Evolutionary conservation across 2,888 invertebrate genomes (phyloP).

Genomic region (Mythimna albipuncta): DNA sequence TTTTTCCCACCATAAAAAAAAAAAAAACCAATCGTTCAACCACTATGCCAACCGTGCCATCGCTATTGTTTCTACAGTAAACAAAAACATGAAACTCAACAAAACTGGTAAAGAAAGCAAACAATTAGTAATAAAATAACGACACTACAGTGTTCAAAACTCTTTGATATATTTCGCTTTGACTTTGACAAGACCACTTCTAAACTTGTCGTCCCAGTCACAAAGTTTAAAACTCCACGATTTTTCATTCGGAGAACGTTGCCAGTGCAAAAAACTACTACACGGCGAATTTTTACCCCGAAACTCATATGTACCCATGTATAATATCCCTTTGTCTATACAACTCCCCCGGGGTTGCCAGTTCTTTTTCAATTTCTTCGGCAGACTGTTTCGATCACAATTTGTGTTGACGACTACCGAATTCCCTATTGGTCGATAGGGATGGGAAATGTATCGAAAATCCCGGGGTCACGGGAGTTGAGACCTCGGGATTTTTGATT

Average conservation of each 20-base stretch:
- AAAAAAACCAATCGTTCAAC: too few relatives aligned
- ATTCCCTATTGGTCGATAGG: slow-evolving; percentile 55
- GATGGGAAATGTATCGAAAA: slow-evolving; percentile 40
- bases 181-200: slow-evolving; percentile 17
- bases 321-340: slow-evolving; percentile 56
- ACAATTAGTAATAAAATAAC: slow-evolving; percentile 26
- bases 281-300: slow-evolving; percentile 36
- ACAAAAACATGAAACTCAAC: not conserved
- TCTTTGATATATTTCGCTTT: slow-evolving; percentile 35
- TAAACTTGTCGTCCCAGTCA: slow-evolving; percentile 18
- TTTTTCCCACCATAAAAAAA: too few relatives aligned
- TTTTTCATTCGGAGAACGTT: slow-evolving; percentile 37
- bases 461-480: slow-evolving; percentile 7
- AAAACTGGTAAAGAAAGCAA: not conserved
- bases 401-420: slow-evolving; percentile 63
- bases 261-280: slow-evolving; percentile 33
- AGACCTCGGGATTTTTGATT: slow-evolving; percentile 27
- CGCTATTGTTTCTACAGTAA: not conserved
- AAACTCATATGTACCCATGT: slow-evolving; percentile 50
- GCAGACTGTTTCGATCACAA: slow-evolving; percentile 61
- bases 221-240: slow-evolving; percentile 36
- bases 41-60: too few relatives aligned
- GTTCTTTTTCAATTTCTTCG: slow-evolving; percentile 67
- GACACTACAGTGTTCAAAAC: slow-evolving; percentile 16
- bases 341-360: slow-evolving; percentile 41